Conservation (phyloP, 2,888 invertebrate species). For the Suillia variegata region DNA sequence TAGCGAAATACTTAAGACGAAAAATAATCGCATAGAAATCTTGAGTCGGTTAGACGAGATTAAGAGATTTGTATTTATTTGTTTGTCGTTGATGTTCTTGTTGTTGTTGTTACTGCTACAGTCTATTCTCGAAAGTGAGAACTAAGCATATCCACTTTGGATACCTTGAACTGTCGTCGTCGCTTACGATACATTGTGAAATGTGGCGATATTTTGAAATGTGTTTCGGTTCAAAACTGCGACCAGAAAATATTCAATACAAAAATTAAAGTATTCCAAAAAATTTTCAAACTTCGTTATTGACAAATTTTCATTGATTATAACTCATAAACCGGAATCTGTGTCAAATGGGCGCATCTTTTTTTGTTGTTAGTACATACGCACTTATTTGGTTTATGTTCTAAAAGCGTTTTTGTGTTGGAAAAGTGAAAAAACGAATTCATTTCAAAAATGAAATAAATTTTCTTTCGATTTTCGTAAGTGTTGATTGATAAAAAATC, state of each 20-base stretch:
- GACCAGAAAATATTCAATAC: no score
- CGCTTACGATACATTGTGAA: background rate
- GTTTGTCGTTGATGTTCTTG: background rate
- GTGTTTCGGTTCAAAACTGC: conserved; percentile 19
- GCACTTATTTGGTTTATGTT: no score
- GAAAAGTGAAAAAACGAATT: background rate
- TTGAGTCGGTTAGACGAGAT: background rate
- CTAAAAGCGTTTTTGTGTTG: conserved; percentile 2
- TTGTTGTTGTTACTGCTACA: no score
- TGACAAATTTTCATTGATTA: no score
- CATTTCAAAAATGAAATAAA: background rate
- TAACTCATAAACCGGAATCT: no score
- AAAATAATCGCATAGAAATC: background rate
- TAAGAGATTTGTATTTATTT: background rate
- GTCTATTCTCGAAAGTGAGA: no score
- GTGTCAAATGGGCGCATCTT: no score
- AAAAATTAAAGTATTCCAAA: no score
- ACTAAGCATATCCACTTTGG: no score
- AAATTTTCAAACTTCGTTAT: no score
- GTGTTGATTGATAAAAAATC: conserved; percentile 9
- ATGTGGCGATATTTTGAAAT: no score
- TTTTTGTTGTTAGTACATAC: no score
- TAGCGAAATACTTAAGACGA: background rate
- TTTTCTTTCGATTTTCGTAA: background rate
- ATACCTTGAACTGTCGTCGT: background rate